Evolutionary conservation across 1,140 invertebrate genomes (phyloP), one percentile per base, ranked within the genome.

Genomic region (Macrobrachium nipponense): DNA sequence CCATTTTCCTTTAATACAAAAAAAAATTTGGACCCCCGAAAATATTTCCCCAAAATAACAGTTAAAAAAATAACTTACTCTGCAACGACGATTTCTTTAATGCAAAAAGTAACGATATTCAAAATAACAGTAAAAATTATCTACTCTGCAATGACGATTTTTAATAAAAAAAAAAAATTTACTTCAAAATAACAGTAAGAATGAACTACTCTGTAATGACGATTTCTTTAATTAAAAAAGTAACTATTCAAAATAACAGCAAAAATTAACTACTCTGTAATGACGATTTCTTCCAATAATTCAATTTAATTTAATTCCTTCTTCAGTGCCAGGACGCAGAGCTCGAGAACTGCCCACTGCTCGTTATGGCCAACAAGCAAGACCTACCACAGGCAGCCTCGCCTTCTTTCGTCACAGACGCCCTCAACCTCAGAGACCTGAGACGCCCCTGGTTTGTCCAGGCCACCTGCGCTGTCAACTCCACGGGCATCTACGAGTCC

Each of bases 271-370:
- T 2, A 36, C 27, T 36, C 27, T 36, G 27, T 4, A 36, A 36
- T 36, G 1, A 36, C 4, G 27, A 36, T 36, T 36, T 36, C 27
- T 36, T 36, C 27, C 1, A 36, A 72, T 36, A n/a, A 18, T n/a
- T 15, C 70, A 72, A 44, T 27, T 44, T 14, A 75, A 27, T 66
- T 66, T 17, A 5, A 23, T 82, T 10, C 66, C 68, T 20, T 27
- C 27, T 0, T 0, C 64, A 84, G 82, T 43, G 59, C 17, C 15
- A 78, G 17, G 68, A 59, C 17, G 60, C 61, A 68, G 92, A 93
- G 68, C 94, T 95, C 62, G 95, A 86, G 6, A 62, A 43, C 11
- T 76, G 73, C 6, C 85, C 89, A 8, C 75, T 91, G 15, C 77
- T 91, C 51, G 82, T 91, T 18, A 73, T 91, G 20, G 90, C 90